Evolutionary conservation across 2,888 invertebrate genomes (phyloP).

Genomic region (Leucophenga montana): DNA sequence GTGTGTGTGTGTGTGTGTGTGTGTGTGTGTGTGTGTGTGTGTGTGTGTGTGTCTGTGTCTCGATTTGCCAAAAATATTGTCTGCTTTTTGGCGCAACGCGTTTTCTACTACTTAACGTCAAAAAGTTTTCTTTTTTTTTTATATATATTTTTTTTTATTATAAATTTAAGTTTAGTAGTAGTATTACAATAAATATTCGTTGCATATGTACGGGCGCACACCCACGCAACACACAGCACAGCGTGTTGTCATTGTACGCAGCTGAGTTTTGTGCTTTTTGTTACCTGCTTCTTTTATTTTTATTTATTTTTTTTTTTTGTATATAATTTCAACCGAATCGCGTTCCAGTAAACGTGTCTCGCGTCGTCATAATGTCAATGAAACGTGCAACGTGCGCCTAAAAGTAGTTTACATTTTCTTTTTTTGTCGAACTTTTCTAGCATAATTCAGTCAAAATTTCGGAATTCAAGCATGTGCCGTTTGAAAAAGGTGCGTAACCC

Average conservation of each 20-base stretch:
- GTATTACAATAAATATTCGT: not conserved
- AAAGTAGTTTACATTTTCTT: not conserved
- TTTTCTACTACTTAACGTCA: not conserved
- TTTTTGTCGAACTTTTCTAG: not conserved
- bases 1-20: not conserved
- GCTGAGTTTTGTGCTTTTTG: too few species aligned
- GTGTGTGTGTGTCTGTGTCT: slow-evolving; percentile 4
- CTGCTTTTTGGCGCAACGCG: not conserved
- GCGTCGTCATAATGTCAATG: not conserved
- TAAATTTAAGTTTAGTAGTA: not conserved
- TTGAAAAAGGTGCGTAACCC: slow-evolving; percentile 43
- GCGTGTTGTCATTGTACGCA: too few species aligned
- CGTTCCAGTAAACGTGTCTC: not conserved
- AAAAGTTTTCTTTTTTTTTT: not conserved
- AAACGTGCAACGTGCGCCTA: not conserved
- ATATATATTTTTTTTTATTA: not conserved
- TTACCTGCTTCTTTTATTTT: not conserved
- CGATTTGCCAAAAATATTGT: not conserved
- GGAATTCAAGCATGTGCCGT: slow-evolving; percentile 44
- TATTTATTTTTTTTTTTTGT: not conserved
- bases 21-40: slow-evolving; percentile 15
- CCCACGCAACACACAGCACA: not conserved
- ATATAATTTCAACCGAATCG: not conserved
- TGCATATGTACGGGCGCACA: not conserved
- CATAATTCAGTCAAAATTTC: slow-evolving; percentile 42